Evolutionary conservation across 92 coral and sea anemone genomes (phyloP).

Genomic region (Epizoanthus illoricatus): DNA sequence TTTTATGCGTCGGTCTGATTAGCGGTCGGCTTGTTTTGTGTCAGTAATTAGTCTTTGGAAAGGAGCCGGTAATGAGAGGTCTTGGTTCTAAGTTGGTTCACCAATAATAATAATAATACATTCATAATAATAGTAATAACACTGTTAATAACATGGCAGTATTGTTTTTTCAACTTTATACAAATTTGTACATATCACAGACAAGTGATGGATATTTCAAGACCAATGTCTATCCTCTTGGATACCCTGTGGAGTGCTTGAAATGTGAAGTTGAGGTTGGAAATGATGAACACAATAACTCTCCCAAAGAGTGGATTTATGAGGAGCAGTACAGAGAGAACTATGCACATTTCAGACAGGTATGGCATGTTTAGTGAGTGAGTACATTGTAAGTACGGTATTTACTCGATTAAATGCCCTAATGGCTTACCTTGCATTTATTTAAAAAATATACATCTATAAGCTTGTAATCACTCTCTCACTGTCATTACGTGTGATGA

Average conservation of each 20-base stretch:
- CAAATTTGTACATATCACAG: constrained; percentile 37
- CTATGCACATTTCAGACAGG: constrained; percentile 65
- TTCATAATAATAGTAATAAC: background rate
- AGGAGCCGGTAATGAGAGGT: too few relatives aligned
- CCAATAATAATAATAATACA: too few relatives aligned
- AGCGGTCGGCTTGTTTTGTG: too few relatives aligned
- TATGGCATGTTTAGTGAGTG: constrained; percentile 7
- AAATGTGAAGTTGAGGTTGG: constrained; percentile 82
- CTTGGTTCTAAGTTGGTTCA: too few relatives aligned
- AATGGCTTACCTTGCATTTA: too few relatives aligned
- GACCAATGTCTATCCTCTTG: constrained; percentile 76
- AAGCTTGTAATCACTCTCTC: too few relatives aligned
- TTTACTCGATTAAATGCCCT: background rate
- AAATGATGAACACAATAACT: constrained; percentile 56
- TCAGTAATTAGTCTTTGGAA: too few relatives aligned
- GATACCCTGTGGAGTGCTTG: constrained; percentile 86
- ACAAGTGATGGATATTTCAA: constrained; percentile 77
- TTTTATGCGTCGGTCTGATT: too few relatives aligned
- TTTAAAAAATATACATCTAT: too few relatives aligned
- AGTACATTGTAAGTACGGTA: background rate
- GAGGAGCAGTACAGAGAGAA: constrained; percentile 66
- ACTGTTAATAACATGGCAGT: background rate
- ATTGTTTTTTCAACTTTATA: background rate
- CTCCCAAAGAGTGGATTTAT: constrained; percentile 69
- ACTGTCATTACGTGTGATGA: too few relatives aligned